A percentile compares a stretch with the other conserved stretches of the same genome.
These are phyloP conservation scores for Callosobruchus maculatus DNA, from an alignment of 2,888 invertebrate genomes.

Conservation along the genomic window DNA sequence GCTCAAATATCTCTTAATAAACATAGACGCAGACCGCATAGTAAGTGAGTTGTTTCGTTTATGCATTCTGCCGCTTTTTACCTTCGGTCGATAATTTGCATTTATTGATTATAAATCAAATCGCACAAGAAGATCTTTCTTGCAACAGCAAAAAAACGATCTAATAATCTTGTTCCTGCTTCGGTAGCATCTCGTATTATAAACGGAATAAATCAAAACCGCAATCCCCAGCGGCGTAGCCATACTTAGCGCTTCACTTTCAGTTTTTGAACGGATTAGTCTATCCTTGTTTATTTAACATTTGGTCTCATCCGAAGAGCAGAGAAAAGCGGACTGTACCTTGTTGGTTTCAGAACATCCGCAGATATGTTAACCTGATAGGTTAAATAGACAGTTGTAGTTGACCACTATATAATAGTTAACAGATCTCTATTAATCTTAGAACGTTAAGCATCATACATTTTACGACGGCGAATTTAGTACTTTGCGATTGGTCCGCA, in stretches of 20 bases:
- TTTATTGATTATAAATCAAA: not conserved
- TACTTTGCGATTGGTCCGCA: too few relatives aligned
- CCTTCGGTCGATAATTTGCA: not conserved
- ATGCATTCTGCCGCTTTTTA: not conserved
- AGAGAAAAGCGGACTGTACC: too few relatives aligned
- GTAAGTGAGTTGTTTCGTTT: not conserved
- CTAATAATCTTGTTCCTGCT: not conserved
- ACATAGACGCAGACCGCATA: not conserved
- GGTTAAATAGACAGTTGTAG: too few relatives aligned
- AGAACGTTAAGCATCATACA: too few relatives aligned
- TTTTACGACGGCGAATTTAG: too few relatives aligned
- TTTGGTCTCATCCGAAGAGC: too few relatives aligned
- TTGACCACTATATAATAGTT: too few relatives aligned
- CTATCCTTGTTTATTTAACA: not conserved
- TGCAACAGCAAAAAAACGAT: not conserved
- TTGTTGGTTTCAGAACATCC: too few relatives aligned
- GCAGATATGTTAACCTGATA: too few relatives aligned
- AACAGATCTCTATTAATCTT: too few relatives aligned
- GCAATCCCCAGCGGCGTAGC: not conserved
- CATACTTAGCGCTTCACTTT: not conserved
- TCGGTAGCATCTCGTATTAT: not conserved
- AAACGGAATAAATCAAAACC: not conserved
- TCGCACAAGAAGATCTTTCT: not conserved
- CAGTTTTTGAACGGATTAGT: not conserved
- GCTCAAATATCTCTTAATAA: not conserved